Conservation (phyloP, 2,113 vertebrate species). For the Plestiodon gilberti region DNA sequence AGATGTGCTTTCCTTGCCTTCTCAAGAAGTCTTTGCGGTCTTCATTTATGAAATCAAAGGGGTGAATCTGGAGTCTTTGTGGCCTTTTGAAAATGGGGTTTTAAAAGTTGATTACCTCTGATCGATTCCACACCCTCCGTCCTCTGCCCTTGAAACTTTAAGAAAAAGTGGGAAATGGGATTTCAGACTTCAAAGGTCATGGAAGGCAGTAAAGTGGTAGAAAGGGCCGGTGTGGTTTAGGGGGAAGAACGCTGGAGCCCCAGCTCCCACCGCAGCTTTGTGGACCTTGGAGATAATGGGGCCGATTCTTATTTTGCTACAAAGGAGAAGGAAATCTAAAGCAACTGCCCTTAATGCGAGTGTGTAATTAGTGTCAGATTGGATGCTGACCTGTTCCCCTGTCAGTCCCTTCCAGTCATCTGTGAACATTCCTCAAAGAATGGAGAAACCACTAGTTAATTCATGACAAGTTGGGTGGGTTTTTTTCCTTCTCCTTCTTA, state of each 20-base stretch:
- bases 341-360: conserved; percentile 25
- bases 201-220: not conserved
- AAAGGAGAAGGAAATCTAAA: not conserved
- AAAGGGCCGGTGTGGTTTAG: conserved; percentile 9
- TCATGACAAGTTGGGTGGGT: not conserved
- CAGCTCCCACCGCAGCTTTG: conserved; percentile 3
- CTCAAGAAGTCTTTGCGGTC: not conserved
- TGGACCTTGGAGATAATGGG: not conserved
- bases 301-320: conserved; percentile 17
- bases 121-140: not conserved
- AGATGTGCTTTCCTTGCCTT: not conserved
- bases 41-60: not conserved
- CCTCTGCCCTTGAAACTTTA: not conserved
- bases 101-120: not conserved
- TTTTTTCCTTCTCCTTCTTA: conserved; percentile 32
- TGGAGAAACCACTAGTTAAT: conserved; percentile 21
- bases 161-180: not conserved
- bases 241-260: conserved; percentile 1
- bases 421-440: not conserved
- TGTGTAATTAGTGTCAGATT: conserved; percentile 3
- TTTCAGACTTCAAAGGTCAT: not conserved
- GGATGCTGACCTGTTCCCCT: conserved; percentile 27
- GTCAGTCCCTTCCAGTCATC: conserved; percentile 32
- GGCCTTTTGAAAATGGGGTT: not conserved
- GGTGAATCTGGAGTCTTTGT: not conserved